Base-by-base conservation (phyloP, 2,797 vertebrate genomes). In the Acanthurus leucopareius region DNA sequence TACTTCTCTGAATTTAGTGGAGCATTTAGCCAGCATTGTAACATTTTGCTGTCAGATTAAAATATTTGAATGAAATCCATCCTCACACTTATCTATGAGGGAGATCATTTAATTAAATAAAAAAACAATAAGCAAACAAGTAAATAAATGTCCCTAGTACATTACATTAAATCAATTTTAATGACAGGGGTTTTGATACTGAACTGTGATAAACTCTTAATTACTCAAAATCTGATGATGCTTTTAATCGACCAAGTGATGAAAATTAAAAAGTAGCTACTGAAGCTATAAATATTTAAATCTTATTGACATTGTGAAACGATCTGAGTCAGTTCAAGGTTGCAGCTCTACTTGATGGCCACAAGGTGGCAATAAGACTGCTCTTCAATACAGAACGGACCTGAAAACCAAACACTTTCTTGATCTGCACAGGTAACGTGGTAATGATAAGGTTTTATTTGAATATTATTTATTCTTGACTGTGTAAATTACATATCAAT, bases 351-450 rank as follows among this genome's bases (percentile, higher is more conserved):
- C 1, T 35, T 45, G 20, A 13, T 13, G 3, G 20, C 82, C 88
- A 86, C 86, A 84, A 38, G 84, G 59, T 78, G 88, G 81, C 38
- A 28, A 68, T 65, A 52, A 58, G 10, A 42, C 44, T 45, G 16
- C 59, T 62, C 32, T 38, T 22, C 1, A 71, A 8, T 0, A 40
- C 51, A 45, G 9, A 65, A 1, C 20, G 38, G 16, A 70, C 16
- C 17, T 20, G 32, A 48, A 20, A 28, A 25, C 7, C 0, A 40
- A 53, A 66, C 9, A n/a, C 53, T 3, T 28, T 54, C 32, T 19
- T 14, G 7, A 67, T 58, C 28, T 58, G 28, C 11, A 32, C n/a
- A 19, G 51, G 2, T 2, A n/a, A 16, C 10, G 9, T 7, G 25
- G 32, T 5, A 32, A 38, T 19, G 13, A 14, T 7, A 47, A 4